These are phyloP conservation scores for Pachydiplax longipennis DNA, from an alignment of 2,888 invertebrate genomes.

Conservation along the genomic window DNA sequence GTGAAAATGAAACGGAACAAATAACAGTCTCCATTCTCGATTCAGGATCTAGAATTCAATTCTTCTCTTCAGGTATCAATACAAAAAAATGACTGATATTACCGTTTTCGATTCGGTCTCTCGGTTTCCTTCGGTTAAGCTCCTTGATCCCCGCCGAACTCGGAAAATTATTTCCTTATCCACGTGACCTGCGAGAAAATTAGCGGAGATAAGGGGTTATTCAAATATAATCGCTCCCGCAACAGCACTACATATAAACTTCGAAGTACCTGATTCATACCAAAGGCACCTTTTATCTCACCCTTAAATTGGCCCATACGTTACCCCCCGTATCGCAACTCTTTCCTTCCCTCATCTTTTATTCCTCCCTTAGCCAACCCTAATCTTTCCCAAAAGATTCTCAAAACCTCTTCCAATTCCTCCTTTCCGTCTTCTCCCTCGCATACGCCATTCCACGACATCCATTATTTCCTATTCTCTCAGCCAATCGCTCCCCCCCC, in stretches of 20 bases:
- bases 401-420: not conserved
- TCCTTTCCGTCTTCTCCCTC: not conserved
- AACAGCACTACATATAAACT: not conserved
- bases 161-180: no score
- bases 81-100: no score
- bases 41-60: no score
- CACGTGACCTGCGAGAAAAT: not conserved
- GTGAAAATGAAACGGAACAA: no score
- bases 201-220: not conserved
- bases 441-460: not conserved
- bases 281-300: not conserved
- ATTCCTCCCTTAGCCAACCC: not conserved
- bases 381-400: not conserved
- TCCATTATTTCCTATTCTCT: slow-evolving; percentile 18
- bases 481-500: slow-evolving; percentile 15
- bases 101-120: no score
- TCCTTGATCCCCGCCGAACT: no score
- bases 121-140: no score
- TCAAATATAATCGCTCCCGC: not conserved
- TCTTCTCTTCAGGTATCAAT: no score
- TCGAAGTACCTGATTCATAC: not conserved
- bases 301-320: not conserved
- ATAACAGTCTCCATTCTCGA: no score
- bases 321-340: not conserved
- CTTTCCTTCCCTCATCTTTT: not conserved